A percentile compares a stretch with the other conserved stretches of the same genome.
These are phyloP conservation scores for Marmota monax DNA, from an alignment of 2,113 vertebrate genomes.

Conservation along the genomic window DNA sequence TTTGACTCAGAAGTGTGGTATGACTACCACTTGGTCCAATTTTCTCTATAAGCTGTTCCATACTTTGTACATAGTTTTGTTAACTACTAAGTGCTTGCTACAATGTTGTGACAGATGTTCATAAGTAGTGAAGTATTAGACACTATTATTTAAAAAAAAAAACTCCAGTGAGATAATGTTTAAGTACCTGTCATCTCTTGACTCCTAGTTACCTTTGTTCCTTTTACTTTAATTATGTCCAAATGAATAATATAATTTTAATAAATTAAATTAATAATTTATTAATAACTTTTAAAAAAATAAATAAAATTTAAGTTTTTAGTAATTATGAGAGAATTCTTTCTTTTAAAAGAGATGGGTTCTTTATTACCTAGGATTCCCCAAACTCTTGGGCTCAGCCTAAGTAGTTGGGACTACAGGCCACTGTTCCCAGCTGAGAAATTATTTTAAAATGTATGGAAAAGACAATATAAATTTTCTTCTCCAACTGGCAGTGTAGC, in stretches of 20 bases:
- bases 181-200: not conserved
- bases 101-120: not conserved
- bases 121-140: not conserved
- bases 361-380: not conserved
- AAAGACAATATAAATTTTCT: conserved; percentile 42
- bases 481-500: not conserved
- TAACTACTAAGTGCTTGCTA: not conserved
- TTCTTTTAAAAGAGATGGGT: not conserved
- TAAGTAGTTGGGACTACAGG: not conserved
- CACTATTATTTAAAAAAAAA: not conserved
- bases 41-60: not conserved
- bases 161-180: not conserved
- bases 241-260: not conserved
- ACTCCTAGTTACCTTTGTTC: not conserved
- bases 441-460: conserved; percentile 26
- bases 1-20: not conserved
- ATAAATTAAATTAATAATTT: not conserved
- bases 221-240: not conserved
- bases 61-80: not conserved
- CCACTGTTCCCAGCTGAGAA: not conserved
- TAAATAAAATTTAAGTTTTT: too few relatives aligned
- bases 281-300: not conserved
- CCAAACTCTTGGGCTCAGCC: not conserved
- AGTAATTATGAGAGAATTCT: not conserved
- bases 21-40: not conserved